phyloP scores from a whole-genome alignment of 1,140 invertebrate species.

The Bombus breviceps region DNA sequence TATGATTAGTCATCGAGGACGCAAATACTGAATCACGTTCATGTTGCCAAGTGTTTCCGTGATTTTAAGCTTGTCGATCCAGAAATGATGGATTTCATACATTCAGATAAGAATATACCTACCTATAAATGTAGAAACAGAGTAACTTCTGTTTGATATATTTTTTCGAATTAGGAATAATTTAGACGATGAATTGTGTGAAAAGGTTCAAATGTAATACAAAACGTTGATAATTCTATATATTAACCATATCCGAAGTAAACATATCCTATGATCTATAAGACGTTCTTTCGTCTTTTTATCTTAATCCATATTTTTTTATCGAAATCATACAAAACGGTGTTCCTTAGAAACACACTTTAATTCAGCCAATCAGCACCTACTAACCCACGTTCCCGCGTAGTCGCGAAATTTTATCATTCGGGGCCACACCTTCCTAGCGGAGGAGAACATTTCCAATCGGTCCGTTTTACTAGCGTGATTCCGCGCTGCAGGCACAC shows the following conservation, averaged over 20 bases:
- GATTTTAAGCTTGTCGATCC: not conserved
- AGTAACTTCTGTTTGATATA: not conserved
- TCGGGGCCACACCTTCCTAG: not conserved
- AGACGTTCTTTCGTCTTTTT: no score
- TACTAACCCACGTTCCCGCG: not conserved
- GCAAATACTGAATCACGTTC: conserved; percentile 42
- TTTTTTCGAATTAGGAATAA: not conserved
- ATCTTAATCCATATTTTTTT: no score
- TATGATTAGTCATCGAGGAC: conserved; percentile 63
- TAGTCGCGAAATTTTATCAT: not conserved
- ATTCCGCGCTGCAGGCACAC: not conserved
- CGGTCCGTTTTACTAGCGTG: conserved; percentile 24
- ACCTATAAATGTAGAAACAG: no score
- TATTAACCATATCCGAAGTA: no score
- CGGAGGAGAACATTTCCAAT: not conserved
- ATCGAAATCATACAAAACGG: not conserved
- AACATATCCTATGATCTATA: no score
- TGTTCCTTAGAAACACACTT: not conserved
- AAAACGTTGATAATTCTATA: no score
- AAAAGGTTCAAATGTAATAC: no score
- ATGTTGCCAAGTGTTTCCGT: not conserved
- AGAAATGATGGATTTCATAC: not conserved
- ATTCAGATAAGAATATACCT: not conserved
- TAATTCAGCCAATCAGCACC: not conserved
- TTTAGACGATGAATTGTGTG: not conserved